phyloP scores from a whole-genome alignment of 2,113 vertebrate species.

The Gopherus flavomarginatus region DNA sequence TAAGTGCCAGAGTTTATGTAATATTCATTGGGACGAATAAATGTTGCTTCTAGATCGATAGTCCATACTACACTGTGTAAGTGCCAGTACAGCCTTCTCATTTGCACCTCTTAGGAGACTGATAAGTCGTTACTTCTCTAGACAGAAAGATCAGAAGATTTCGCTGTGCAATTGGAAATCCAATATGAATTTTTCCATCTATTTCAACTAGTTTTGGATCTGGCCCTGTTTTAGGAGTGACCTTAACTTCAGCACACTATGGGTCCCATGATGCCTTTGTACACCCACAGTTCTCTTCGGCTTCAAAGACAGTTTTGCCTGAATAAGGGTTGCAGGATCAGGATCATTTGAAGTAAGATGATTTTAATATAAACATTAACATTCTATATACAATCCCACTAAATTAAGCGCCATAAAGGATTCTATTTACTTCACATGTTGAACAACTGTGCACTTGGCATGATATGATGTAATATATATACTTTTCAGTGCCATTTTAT shows the following conservation, averaged over 20 bases:
- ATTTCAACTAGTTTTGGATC: neutral
- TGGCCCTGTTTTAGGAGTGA: neutral
- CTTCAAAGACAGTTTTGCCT: neutral
- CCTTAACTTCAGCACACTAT: constrained; percentile 4
- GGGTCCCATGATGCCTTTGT: neutral
- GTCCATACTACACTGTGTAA: neutral
- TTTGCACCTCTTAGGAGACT: neutral
- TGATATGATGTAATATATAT: constrained; percentile 12
- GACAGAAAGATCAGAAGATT: neutral
- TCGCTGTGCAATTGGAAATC: neutral
- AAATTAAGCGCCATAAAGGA: neutral
- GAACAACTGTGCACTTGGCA: constrained; percentile 1
- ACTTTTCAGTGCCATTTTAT: constrained; percentile 37
- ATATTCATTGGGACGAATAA: neutral
- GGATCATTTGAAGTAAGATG: neutral
- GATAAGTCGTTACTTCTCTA: neutral
- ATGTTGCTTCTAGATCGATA: neutral
- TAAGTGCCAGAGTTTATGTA: neutral
- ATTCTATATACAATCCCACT: neutral
- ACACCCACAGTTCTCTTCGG: neutral
- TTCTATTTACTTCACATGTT: neutral
- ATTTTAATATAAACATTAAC: neutral
- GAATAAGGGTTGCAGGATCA: neutral
- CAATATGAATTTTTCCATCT: too few species aligned
- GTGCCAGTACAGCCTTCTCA: neutral